Percentiles rank a stretch among this genome's conserved stretches.
Evolutionary conservation across 2,113 vertebrate species (phyloP).

Genomic region (Oxyura jamaicensis): DNA sequence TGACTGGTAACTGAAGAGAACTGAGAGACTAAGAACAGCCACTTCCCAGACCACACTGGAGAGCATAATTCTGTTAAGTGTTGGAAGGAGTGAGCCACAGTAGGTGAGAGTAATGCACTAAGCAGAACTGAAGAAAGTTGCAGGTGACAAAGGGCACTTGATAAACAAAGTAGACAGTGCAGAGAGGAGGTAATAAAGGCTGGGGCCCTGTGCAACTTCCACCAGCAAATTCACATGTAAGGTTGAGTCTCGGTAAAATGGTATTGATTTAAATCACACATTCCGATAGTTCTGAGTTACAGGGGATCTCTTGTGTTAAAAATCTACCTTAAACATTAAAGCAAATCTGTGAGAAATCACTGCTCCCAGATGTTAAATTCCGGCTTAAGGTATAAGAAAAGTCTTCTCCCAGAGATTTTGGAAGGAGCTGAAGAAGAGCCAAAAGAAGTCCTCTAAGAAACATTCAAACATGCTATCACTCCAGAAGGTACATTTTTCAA

Average conservation of each 20-base stretch:
- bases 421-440: neutral
- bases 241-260: neutral
- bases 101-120: fast-evolving
- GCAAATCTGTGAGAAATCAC: neutral
- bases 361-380: neutral
- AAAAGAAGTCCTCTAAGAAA: neutral
- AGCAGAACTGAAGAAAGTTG: neutral
- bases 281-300: neutral
- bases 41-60: neutral
- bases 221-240: neutral
- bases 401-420: neutral
- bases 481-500: neutral
- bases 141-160: neutral
- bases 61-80: neutral
- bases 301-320: neutral
- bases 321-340: neutral
- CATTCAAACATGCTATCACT: neutral
- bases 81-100: neutral
- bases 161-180: neutral
- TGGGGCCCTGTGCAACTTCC: neutral
- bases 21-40: neutral
- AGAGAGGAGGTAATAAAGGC: neutral
- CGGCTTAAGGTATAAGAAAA: neutral
- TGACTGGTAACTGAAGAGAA: neutral
- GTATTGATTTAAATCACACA: neutral